Base-by-base conservation (phyloP, 2,797 vertebrate genomes). In the Poecilia gillii region DNA sequence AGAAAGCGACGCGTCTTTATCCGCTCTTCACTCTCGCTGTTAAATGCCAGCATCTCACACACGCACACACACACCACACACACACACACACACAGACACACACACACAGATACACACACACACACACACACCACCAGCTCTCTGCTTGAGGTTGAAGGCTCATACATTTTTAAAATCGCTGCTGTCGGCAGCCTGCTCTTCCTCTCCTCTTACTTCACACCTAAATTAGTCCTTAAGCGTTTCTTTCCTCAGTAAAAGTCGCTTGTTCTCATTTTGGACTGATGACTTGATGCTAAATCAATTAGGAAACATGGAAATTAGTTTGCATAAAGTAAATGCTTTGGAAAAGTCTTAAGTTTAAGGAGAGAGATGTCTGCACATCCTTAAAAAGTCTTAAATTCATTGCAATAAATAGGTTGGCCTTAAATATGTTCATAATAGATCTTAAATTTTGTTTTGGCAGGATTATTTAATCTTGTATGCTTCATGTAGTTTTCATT, bases 161-260 rank as follows among this genome's bases (percentile, higher is more conserved):
- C 88, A 87, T 87, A 25, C 80, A 89, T 91, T 88, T 89, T 90
- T 91, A 81, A 88, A 71, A 47, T 16, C 78, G 7, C 77, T 41
- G 47, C 80, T 84, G 81, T 78, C 2, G 16, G 68, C 73, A 59
- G 70, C 62, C 62, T 74, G 51, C 62, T 76, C 55, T 80, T 64
- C 77, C 75, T 76, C 72, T 68, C 31, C 9, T 75, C 41, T 23
- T 36, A 39, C 16, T 80, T 39, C 18, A 9, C 45, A 12, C 39
- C 57, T 49, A 46, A 14, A 4, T 64, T 43, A 59, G 33, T 55
- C 36, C 62, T 41, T 28, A 53, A 66, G n/a, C 25, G 4, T 76
- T 55, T 76, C 28, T 64, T 18, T 72, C 36, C 18, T 3, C 23
- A 72, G 13, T 68, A 13, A 82, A 84, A 64, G 68, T 72, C 55